phyloP scores from a whole-genome alignment of 2,797 vertebrate genomes.

The Luscinia megarhynchos region DNA sequence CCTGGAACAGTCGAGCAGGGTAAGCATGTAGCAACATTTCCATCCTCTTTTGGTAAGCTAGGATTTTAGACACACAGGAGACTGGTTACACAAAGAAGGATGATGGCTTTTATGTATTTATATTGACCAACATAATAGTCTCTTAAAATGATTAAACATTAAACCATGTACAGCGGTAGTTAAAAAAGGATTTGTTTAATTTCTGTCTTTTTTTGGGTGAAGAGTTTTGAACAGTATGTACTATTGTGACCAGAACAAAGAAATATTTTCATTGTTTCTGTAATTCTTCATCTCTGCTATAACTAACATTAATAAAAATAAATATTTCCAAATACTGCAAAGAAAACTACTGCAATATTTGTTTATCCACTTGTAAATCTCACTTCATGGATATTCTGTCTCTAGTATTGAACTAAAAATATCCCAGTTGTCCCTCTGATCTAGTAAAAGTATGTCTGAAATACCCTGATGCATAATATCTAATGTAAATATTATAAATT shows the following conservation, averaged over 20 bases:
- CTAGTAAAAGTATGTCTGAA: not conserved
- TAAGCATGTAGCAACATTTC: constrained; percentile 77
- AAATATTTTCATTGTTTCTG: not conserved
- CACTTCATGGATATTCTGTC: not conserved
- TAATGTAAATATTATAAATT: not conserved
- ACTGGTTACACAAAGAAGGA: not conserved
- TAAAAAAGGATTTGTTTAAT: not conserved
- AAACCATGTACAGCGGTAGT: not conserved
- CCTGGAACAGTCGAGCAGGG: constrained; percentile 90
- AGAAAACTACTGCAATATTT: not conserved
- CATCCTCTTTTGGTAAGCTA: not conserved
- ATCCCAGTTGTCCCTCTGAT: not conserved
- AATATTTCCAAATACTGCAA: not conserved
- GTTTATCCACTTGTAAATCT: not conserved
- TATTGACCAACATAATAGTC: not conserved
- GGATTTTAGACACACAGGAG: not conserved
- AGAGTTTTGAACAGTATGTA: not conserved
- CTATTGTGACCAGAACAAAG: not conserved
- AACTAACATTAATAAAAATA: not conserved
- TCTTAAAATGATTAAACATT: not conserved
- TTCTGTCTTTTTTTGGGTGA: not conserved
- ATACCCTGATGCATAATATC: not conserved
- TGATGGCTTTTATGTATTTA: not conserved
- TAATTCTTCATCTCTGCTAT: not conserved
- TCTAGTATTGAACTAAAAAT: not conserved